Evolutionary conservation across 2,888 invertebrate species (phyloP), one percentile per base, ranked within the genome.

Genomic region (Gerosis bhagava): DNA sequence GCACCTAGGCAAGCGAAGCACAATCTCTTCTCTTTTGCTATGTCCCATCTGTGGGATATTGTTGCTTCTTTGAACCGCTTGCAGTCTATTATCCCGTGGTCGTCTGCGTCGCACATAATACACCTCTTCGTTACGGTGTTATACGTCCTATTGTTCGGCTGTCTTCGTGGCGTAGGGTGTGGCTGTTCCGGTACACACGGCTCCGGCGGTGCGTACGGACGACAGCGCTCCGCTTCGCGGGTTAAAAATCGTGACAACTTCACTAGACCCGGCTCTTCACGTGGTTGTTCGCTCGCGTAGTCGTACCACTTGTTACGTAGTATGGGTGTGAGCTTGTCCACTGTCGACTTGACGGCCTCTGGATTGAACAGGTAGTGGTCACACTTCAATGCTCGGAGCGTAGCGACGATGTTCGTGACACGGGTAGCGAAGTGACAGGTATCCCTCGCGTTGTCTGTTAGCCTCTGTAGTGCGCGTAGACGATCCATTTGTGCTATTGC

Each of bases 341-440:
- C 28, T 13, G 13, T 28, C 2, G 13, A 3, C n/a, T 28, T 28
- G 13, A 13, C 25, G 3, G 24, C 13, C 2, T 37, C 25, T 5
- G 25, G 17, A 26, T 26, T 26, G 8, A 17, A 26, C 7, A 37
- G 24, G 2, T 11, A 17, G 10, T 37, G 3, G 3, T 15, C n/a
- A n/a, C 7, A 25, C 5, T 29, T 29, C n/a, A 28, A 4, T 2
- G 28, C 46, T 5, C 17, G 13, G 2, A 28, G n/a, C 5, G 32
- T 46, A 4, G 46, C 29, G 5, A 10, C 22, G 12, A 15, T 5
- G 13, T 39, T 46, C 3, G n/a, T 17, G 8, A 41, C 36, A 16
- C 16, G 40, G 5, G 16, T 26, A 1, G 40, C 5, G 34, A 35
- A 47, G 13, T 8, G 11, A 35, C 47, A 40, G 11, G 31, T 26